Evolutionary conservation across 30 jellyfish, hydroid and myxozoan genomes (phyloP), one percentile per base, ranked within the genome.

Genomic region (Nemopilema nomurai): DNA sequence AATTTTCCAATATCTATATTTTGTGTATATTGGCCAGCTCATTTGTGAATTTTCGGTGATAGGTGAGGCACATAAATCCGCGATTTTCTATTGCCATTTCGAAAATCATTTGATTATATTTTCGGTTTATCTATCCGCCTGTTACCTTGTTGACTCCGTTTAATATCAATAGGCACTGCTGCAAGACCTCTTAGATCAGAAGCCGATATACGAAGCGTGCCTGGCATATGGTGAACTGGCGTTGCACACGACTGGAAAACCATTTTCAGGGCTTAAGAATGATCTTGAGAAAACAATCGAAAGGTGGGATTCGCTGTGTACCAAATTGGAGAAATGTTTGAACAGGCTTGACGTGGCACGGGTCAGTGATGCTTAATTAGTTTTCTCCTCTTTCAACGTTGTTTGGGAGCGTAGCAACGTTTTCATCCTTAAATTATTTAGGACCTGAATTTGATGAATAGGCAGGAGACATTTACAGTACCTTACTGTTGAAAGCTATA

Each of bases 251-350:
- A 67, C 71, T 3, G 51, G 29, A 16, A 20, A 62, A 1, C 93
- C 90, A 0, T 67, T 86, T 74, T 86, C 30, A 32, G 87, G 74
- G 26, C 62, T 91, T 13, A 66, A 71, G 67, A 29, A 49, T 18
- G 96, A 84, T 26, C 27, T 85, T 31, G 96, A 81, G 9, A 62
- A 62, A 62, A 29, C 76, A 67, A 72, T 77, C 64, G 62, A 25
- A 22, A 84, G 96, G 73, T 91, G 97, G 97, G 97, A 91, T 67
- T 24, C 92, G 16, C 82, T 91, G 23, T 77, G 89, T 57, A 64
- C 76, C 51, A 91, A 80, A 24, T 65, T 91, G 18, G 97, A 91
- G 52, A 91, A 79, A 53, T 91, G 97, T 57, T 62, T 79, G 49
- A 72, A 64, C 16, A 70, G 93, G 67, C 77, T 91, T 23, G 90